A percentile compares a stretch with the other conserved stretches of the same genome.
Conservation (phyloP, 2,113 vertebrate species). For the Xenopus laevis region DNA sequence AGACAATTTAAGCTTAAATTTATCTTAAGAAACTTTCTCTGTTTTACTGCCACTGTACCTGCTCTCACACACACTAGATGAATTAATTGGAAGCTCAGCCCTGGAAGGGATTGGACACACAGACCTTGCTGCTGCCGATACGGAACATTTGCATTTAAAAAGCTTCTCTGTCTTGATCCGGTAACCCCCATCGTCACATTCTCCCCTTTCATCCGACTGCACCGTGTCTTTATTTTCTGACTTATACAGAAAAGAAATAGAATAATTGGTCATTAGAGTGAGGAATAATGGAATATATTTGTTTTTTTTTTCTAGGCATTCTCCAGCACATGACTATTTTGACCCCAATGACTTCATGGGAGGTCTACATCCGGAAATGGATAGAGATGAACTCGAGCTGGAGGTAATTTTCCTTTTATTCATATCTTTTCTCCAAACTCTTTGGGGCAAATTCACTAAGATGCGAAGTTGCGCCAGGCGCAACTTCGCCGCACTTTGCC, state of each 20-base stretch:
- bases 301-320: constrained; percentile 65
- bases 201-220: too few relatives aligned
- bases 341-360: constrained; percentile 90
- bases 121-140: constrained; percentile 15
- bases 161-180: too few relatives aligned
- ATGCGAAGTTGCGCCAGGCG: too few relatives aligned
- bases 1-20: too few relatives aligned
- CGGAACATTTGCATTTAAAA: not conserved
- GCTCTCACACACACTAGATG: too few relatives aligned
- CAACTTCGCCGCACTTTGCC: too few relatives aligned
- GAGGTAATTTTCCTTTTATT: constrained; percentile 70
- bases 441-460: too few relatives aligned
- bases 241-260: too few relatives aligned
- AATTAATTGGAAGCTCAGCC: not conserved
- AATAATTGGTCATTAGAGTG: constrained; percentile 29
- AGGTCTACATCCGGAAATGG: constrained; percentile 87
- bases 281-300: not conserved
- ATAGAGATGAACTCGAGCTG: constrained; percentile 92
- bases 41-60: too few relatives aligned
- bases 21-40: too few relatives aligned
- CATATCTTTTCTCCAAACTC: not conserved
- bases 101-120: not conserved
- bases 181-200: too few relatives aligned
- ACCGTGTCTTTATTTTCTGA: too few relatives aligned
- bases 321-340: constrained; percentile 82